Evolutionary conservation across 2,113 vertebrate genomes (phyloP).

Genomic region (Chionodraco myersi): DNA sequence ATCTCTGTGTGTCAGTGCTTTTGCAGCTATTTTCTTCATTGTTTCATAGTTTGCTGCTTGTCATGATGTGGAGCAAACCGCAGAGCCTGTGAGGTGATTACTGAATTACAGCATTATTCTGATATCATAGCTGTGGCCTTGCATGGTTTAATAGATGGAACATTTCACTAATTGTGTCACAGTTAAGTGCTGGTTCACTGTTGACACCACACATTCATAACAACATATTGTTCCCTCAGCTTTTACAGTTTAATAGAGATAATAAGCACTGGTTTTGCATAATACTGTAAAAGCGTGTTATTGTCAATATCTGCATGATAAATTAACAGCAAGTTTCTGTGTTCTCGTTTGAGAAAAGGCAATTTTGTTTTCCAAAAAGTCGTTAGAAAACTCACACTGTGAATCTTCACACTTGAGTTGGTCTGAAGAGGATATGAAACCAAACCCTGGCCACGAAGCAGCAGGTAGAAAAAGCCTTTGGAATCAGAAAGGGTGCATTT

Average conservation of each 20-base stretch:
- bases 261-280: not conserved
- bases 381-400: not conserved
- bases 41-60: slow-evolving; percentile 3
- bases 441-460: no score
- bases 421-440: no score
- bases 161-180: slow-evolving; percentile 14
- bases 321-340: not conserved
- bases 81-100: not conserved
- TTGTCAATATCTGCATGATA: not conserved
- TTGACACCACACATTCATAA: slow-evolving; percentile 9
- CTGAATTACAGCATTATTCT: slow-evolving; percentile 32
- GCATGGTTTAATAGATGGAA: slow-evolving; percentile 30
- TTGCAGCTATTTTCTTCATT: slow-evolving; percentile 7
- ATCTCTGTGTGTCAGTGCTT: slow-evolving; percentile 12
- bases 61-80: not conserved
- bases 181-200: slow-evolving; percentile 1
- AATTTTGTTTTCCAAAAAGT: not conserved
- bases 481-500: no score
- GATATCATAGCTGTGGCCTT: not conserved
- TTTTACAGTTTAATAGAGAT: not conserved
- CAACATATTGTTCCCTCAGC: not conserved
- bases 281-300: not conserved
- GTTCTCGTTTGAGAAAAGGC: not conserved
- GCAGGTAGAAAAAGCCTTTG: no score
- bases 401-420: no score